Conservation (phyloP, 1,140 invertebrate genomes). For the Archegozetes longisetosus region DNA sequence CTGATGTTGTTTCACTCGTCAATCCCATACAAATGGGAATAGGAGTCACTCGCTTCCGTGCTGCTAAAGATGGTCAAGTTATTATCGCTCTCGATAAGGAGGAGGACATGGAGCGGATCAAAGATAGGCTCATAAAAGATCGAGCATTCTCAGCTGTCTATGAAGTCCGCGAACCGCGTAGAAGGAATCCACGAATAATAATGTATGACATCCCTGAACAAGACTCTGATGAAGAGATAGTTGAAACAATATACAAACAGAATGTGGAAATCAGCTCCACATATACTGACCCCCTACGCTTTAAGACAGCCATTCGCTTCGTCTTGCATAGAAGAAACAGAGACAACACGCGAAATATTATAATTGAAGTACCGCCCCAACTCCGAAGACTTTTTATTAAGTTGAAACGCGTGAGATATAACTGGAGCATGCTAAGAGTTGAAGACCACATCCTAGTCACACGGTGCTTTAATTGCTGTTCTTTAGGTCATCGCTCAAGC, state of each 20-base stretch:
- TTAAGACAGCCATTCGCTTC: too few relatives aligned
- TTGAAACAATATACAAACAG: not conserved
- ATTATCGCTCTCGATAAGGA: not conserved
- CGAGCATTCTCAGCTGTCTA: not conserved
- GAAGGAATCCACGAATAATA: not conserved
- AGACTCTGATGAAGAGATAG: not conserved
- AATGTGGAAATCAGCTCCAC: not conserved
- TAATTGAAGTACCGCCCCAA: too few relatives aligned
- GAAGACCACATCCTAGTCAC: not conserved
- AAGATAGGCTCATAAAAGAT: not conserved
- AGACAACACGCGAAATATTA: too few relatives aligned
- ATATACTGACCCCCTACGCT: not conserved
- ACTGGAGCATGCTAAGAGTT: too few relatives aligned
- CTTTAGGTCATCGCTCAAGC: not conserved
- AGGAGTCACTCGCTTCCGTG: not conserved
- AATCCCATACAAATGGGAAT: not conserved
- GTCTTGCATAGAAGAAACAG: too few relatives aligned
- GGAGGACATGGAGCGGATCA: not conserved
- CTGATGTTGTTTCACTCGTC: not conserved
- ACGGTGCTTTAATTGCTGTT: not conserved
- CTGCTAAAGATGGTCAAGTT: not conserved
- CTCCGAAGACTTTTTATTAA: too few relatives aligned
- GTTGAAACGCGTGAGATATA: too few relatives aligned
- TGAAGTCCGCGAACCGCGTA: not conserved
- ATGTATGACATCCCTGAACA: not conserved